A percentile compares a stretch with the other conserved stretches of the same genome.
Conservation (phyloP, 1,140 invertebrate genomes). For the Araneus ventricosus region DNA sequence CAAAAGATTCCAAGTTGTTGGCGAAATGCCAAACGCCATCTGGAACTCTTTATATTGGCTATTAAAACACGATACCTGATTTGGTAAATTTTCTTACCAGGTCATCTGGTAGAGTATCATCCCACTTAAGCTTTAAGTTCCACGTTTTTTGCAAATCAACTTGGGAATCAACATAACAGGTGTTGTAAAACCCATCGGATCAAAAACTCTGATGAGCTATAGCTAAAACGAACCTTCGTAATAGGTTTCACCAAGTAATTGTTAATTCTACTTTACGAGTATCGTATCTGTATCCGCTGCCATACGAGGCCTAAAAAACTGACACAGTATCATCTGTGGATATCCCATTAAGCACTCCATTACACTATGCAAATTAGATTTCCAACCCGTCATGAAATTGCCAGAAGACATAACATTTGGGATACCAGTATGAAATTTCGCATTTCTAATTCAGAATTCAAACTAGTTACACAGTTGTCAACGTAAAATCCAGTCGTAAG, state of each 20-base stretch:
- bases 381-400: constrained; percentile 44
- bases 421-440: constrained; percentile 28
- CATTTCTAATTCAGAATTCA: constrained; percentile 18
- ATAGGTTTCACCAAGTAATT: background rate
- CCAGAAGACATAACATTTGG: constrained; percentile 11
- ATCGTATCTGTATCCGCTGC: constrained; percentile 4
- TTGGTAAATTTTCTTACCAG: constrained; percentile 34
- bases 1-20: too few species aligned
- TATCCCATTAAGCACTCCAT: background rate
- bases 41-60: too few species aligned
- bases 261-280: constrained; percentile 11
- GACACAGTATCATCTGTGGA: background rate
- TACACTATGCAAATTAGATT: background rate
- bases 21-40: too few species aligned
- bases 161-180: constrained; percentile 39
- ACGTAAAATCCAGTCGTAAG: constrained; percentile 51
- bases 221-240: constrained; percentile 39
- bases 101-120: constrained; percentile 42
- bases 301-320: constrained; percentile 35
- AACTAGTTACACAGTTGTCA: constrained; percentile 54
- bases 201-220: constrained; percentile 34
- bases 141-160: constrained; percentile 54
- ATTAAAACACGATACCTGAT: background rate
- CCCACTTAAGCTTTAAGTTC: constrained; percentile 46
- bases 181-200: constrained; percentile 14